Conservation (phyloP, 1,140 invertebrate species). For the Drosophila kanapiae region DNA sequence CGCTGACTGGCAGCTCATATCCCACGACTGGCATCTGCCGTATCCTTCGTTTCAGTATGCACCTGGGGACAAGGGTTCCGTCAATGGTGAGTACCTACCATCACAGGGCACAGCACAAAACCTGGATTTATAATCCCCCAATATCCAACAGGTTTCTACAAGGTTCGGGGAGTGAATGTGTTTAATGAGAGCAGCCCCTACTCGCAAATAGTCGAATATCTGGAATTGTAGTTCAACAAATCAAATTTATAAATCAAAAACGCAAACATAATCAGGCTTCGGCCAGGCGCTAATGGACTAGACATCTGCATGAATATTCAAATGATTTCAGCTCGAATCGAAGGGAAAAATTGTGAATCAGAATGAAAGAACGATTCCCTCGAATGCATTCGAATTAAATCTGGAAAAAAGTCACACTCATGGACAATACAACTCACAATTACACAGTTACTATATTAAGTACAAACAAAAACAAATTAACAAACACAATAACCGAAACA, state of each 20-base stretch:
- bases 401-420: no score
- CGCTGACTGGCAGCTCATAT: slow-evolving; percentile 65
- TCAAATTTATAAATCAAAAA: slow-evolving; percentile 36
- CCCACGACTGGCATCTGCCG: slow-evolving; percentile 73
- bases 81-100: slow-evolving; percentile 59
- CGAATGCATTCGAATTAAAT: no score
- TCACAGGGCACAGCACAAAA: no score
- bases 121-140: neutral
- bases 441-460: no score
- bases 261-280: slow-evolving; percentile 74
- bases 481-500: no score
- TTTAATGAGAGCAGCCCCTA: slow-evolving; percentile 71
- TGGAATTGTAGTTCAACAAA: slow-evolving; percentile 71
- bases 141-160: slow-evolving; percentile 71
- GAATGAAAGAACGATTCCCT: no score
- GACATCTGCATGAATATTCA: no score
- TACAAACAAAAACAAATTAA: no score
- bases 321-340: no score
- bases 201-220: slow-evolving; percentile 77
- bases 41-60: slow-evolving; percentile 83
- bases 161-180: slow-evolving; percentile 75
- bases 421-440: no score
- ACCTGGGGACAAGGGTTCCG: slow-evolving; percentile 37
- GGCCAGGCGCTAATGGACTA: slow-evolving; percentile 53
- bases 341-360: no score